Evolutionary conservation across 2,797 vertebrate genomes (phyloP).

Genomic region (Hypotaenidia okinawae): DNA sequence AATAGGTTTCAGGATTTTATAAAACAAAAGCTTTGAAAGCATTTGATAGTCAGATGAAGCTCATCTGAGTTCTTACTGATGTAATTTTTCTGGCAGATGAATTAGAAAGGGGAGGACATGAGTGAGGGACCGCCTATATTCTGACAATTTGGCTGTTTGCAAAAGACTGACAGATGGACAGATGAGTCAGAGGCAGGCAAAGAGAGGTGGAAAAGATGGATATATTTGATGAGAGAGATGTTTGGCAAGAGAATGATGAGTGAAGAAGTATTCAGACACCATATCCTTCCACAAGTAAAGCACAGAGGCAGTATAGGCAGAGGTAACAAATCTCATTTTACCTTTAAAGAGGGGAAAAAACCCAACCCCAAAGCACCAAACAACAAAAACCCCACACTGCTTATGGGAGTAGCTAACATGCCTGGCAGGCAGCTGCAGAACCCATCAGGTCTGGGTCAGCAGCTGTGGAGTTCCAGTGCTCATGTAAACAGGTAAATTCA

Average conservation of each 20-base stretch:
- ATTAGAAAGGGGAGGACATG: not conserved
- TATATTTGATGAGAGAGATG: not conserved
- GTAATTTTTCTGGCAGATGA: not conserved
- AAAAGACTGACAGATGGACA: not conserved
- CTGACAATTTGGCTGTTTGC: not conserved
- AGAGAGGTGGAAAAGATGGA: not conserved
- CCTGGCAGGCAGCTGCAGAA: not conserved
- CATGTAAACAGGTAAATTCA: not conserved
- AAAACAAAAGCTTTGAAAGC: not conserved
- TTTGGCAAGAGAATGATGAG: not conserved
- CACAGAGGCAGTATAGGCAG: not conserved
- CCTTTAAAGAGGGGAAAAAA: not conserved
- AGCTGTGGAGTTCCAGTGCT: not conserved
- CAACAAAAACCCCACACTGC: not conserved
- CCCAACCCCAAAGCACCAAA: accelerated
- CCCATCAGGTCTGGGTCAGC: not conserved
- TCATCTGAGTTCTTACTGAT: not conserved
- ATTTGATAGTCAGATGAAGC: not conserved
- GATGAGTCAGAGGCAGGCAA: not conserved
- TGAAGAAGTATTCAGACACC: not conserved
- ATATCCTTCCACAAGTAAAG: not conserved
- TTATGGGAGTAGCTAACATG: not conserved
- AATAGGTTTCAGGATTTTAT: not conserved
- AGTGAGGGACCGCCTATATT: not conserved
- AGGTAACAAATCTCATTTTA: not conserved